A percentile compares a stretch with the other conserved stretches of the same genome.
Evolutionary conservation across 1,140 invertebrate species (phyloP).

Genomic region (Sycobia sp.): DNA sequence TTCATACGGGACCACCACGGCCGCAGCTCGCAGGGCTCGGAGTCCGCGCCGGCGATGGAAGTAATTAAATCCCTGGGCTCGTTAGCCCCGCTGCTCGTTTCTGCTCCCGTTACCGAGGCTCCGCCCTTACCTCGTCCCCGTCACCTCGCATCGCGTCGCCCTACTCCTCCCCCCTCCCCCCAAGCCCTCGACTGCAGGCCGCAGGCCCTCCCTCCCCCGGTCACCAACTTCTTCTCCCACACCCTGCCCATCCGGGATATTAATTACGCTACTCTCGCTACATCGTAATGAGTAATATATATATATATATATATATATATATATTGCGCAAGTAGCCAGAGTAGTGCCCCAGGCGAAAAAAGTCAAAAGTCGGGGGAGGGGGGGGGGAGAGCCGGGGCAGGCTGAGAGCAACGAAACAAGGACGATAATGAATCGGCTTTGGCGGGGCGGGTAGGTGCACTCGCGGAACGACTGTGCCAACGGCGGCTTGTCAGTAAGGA

Average conservation of each 20-base stretch:
- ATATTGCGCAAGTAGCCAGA: no score
- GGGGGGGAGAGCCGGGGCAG: constrained; percentile 35
- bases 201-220: no score
- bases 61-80: constrained; percentile 15
- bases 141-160: neutral
- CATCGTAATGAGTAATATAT: no score
- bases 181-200: no score
- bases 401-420: no score
- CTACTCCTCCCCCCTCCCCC: neutral
- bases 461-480: no score
- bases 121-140: neutral
- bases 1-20: neutral
- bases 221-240: constrained; percentile 14
- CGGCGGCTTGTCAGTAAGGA: constrained; percentile 25
- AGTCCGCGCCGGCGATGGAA: neutral
- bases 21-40: neutral
- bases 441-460: constrained; percentile 3
- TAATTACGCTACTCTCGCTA: constrained; percentile 39
- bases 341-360: no score
- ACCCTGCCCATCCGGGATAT: no score
- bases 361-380: constrained; percentile 25
- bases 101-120: neutral
- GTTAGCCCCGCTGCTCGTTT: neutral
- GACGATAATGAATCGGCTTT: constrained; percentile 47
- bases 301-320: no score